Evolutionary conservation across 1,140 invertebrate genomes (phyloP).

Genomic region (Pachyrhynchus sulphureomaculatus): DNA sequence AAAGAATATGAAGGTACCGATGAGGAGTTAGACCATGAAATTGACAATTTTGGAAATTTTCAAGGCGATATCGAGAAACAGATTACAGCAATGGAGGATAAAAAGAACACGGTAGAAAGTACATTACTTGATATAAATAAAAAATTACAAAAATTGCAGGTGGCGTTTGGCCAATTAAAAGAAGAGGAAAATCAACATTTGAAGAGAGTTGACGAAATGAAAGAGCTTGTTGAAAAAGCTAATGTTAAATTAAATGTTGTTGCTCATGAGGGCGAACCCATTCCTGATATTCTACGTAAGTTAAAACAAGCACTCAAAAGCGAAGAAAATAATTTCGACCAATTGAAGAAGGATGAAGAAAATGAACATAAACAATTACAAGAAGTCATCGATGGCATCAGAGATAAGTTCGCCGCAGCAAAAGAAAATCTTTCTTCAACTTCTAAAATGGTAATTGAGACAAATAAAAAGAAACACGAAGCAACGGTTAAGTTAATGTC

Average conservation of each 20-base stretch:
- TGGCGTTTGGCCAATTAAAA: constrained; percentile 45
- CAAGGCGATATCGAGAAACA: constrained; percentile 35
- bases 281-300: constrained; percentile 35
- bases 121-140: constrained; percentile 24
- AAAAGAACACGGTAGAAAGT: constrained; percentile 28
- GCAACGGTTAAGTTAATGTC: constrained; percentile 40
- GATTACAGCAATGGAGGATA: constrained; percentile 30
- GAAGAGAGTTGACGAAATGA: constrained; percentile 39
- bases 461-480: constrained; percentile 54
- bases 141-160: constrained; percentile 40
- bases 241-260: constrained; percentile 2
- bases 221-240: constrained; percentile 40
- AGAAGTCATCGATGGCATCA: constrained; percentile 51
- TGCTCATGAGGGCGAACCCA: neutral
- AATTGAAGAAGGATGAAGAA: neutral
- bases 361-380: constrained; percentile 48
- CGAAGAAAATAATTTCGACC: constrained; percentile 50
- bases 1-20: constrained; percentile 64
- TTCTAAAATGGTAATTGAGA: constrained; percentile 35
- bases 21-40: constrained; percentile 55
- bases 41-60: constrained; percentile 41
- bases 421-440: constrained; percentile 53
- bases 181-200: constrained; percentile 45
- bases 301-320: constrained; percentile 50
- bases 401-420: constrained; percentile 51